Percentiles rank a stretch among this genome's conserved stretches.
Evolutionary conservation across 2,888 invertebrate genomes (phyloP).

Genomic region (Chrysopilus asiliformis): DNA sequence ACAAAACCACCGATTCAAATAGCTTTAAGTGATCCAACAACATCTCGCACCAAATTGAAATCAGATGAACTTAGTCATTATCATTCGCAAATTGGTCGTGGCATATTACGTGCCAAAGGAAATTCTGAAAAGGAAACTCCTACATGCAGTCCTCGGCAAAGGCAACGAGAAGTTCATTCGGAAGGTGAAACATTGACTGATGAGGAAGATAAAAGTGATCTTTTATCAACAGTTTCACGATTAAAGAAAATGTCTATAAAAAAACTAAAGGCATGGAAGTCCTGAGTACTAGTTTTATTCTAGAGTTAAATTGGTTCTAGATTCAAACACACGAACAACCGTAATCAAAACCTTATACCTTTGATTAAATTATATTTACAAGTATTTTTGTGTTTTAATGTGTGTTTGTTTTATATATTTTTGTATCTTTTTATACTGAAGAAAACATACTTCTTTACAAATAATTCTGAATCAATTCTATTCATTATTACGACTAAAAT

Average conservation of each 20-base stretch:
- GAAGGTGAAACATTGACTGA: constrained; percentile 58
- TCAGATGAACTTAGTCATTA: constrained; percentile 20
- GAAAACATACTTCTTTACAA: too few species aligned
- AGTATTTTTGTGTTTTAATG: too few species aligned
- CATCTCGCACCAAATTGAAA: constrained; percentile 21
- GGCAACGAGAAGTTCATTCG: constrained; percentile 53
- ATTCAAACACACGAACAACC: too few species aligned
- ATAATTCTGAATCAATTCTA: too few species aligned
- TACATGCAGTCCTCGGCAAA: constrained; percentile 31
- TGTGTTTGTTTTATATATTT: too few species aligned
- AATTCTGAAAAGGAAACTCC: constrained; percentile 45
- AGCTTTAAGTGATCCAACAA: constrained; percentile 49
- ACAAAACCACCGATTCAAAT: constrained; percentile 44
- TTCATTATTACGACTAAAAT: too few species aligned
- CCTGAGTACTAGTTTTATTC: constrained; percentile 47
- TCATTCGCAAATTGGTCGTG: constrained; percentile 31
- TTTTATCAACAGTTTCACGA: constrained; percentile 56
- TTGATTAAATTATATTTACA: too few species aligned
- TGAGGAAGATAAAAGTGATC: constrained; percentile 48
- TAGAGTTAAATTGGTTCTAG: constrained; percentile 12
- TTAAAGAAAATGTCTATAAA: constrained; percentile 66
- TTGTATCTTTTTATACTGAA: too few species aligned
- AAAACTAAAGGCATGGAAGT: constrained; percentile 69
- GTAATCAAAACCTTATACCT: too few species aligned
- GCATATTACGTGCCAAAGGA: constrained; percentile 42